These are phyloP conservation scores for Lepidocolaptes lacrymiger DNA, from an alignment of 2,797 vertebrate genomes.

Conservation along the genomic window DNA sequence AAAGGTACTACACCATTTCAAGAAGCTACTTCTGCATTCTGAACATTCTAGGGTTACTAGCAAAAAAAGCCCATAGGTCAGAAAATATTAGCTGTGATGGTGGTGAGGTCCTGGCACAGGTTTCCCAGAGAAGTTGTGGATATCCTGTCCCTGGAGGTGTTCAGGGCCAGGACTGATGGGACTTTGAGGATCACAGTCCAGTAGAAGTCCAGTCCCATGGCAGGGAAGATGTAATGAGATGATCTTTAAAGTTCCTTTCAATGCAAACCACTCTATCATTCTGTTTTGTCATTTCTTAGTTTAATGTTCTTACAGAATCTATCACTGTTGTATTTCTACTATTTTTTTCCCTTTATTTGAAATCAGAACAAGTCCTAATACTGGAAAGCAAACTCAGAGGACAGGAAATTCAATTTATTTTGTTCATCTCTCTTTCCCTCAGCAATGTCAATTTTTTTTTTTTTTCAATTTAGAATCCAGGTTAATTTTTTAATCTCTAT, in stretches of 20 bases:
- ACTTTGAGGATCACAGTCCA: neutral
- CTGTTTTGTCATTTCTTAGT: neutral
- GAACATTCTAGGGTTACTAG: neutral
- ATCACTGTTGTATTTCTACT: neutral
- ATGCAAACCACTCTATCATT: neutral
- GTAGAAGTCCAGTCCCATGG: neutral
- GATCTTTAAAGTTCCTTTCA: neutral
- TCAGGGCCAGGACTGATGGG: too few relatives aligned
- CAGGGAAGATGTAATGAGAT: fast-evolving
- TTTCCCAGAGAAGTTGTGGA: neutral
- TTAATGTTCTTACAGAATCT: neutral
- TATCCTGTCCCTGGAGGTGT: too few relatives aligned
- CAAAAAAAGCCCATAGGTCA: fast-evolving
- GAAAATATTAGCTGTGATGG: neutral
- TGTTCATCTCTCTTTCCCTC: neutral
- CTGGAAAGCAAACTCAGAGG: neutral
- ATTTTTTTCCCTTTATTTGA: too few relatives aligned
- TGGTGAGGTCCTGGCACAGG: fast-evolving
- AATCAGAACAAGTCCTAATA: neutral
- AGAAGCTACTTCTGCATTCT: neutral
- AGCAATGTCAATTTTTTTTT: neutral
- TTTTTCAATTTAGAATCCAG: neutral
- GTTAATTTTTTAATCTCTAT: neutral
- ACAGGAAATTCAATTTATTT: neutral
- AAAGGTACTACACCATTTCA: neutral